Evolutionary conservation across 2,888 invertebrate genomes (phyloP), one percentile per base, ranked within the genome.

Genomic region (Thecophora atra): DNA sequence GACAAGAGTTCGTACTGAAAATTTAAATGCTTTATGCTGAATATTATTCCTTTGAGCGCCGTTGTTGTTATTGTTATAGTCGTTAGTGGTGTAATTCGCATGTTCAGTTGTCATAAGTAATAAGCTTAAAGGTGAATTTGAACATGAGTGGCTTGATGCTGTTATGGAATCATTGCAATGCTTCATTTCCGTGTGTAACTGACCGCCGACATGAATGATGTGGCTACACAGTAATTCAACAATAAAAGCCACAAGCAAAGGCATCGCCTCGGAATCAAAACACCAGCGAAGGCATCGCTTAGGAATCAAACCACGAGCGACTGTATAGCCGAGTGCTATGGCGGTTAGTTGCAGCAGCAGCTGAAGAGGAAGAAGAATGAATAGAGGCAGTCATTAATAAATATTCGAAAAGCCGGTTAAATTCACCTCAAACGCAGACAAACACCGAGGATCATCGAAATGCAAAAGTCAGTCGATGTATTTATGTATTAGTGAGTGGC

Each of bases 1-100:
- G 83, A 79, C 80, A 80, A 80, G 80, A 83, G 83, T 83, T 83
- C 68, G 54, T 71, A 60, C 28, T 64, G 56, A 65, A 51, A 75
- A 60, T 72, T 70, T 63, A 72, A 64, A 63, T 66, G 67, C 60
- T 66, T 71, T 64, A 71, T 71, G 58, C 60, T 47, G 51, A 44
- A 28, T 60, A 47, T 44, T 28, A 54, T 67, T 67, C 37, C 37
- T 54, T 54, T 67, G 47, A n/a, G 13, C 15, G 28, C 19, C 44
- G 42, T 42, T 64, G 47, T 64, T 64, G 21, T 21, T 17, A 7
- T 56, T 24, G 17, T 56, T 67, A 30, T 54, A 37, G 54, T 54
- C 30, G 30, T 26, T 28, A 21, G 21, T 65, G 26, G 17, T 26
- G 21, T 26, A 24, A 24, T 51, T 65, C 30, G 17, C 37, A 58